Conservation (phyloP, 2,113 vertebrate species). For the Pelecanoides urinatrix region DNA sequence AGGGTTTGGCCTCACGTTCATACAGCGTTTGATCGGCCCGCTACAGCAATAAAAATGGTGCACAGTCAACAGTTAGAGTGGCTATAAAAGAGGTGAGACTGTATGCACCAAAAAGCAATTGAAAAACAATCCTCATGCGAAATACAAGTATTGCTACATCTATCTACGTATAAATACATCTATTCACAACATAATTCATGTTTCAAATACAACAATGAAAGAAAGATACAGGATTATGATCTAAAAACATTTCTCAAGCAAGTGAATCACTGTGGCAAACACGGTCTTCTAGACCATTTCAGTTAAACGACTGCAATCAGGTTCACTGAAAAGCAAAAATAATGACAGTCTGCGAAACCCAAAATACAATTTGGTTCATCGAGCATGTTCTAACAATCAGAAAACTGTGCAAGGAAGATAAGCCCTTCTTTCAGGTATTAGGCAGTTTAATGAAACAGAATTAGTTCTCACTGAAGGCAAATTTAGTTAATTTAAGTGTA, state of each 20-base stretch:
- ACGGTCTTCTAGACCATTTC: background rate
- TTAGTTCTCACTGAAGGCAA: background rate
- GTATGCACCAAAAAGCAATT: accelerated
- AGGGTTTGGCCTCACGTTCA: accelerated
- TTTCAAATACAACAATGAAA: background rate
- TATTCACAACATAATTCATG: background rate
- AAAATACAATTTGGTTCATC: background rate
- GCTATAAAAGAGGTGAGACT: accelerated
- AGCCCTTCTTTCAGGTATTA: background rate
- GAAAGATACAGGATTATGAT: background rate
- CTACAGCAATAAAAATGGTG: background rate
- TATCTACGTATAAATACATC: background rate
- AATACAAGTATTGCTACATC: background rate
- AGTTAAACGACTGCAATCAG: background rate
- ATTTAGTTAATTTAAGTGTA: background rate
- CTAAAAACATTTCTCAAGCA: background rate
- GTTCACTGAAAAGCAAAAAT: background rate
- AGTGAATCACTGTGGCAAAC: background rate
- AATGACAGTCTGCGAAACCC: background rate
- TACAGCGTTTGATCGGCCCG: accelerated
- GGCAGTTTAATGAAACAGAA: background rate
- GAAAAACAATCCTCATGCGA: accelerated
- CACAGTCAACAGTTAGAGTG: accelerated
- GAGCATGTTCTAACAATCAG: background rate
- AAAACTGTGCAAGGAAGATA: background rate